These are phyloP conservation scores for Pyrocoelia pectoralis DNA, from an alignment of 2,888 invertebrate species.

Conservation along the genomic window DNA sequence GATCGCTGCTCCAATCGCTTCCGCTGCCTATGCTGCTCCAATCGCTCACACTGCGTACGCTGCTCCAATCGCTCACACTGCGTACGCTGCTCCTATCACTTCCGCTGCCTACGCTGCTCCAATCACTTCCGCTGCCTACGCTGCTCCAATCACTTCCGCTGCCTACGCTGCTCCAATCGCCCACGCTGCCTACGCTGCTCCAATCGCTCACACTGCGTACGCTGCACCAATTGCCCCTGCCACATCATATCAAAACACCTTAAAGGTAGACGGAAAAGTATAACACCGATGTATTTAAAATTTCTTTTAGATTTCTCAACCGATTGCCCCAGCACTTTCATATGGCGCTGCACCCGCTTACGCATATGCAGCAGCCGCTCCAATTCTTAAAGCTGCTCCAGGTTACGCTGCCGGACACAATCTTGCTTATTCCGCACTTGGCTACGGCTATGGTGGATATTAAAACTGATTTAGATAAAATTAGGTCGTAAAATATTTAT, in stretches of 20 bases:
- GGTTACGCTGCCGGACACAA: too few species aligned
- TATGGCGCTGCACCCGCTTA: slow-evolving; percentile 29
- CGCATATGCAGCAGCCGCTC: slow-evolving; percentile 24
- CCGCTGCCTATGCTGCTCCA: too few species aligned
- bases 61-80: slow-evolving; percentile 40
- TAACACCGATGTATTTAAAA: background rate
- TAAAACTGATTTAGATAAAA: too few species aligned
- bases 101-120: slow-evolving; percentile 52
- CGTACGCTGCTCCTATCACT: slow-evolving; percentile 59
- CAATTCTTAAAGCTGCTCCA: slow-evolving; percentile 19
- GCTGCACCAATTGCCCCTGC: slow-evolving; percentile 65
- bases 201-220: too few species aligned
- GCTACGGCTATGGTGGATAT: too few species aligned
- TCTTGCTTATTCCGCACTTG: too few species aligned
- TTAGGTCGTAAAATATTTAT: too few species aligned
- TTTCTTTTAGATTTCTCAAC: background rate
- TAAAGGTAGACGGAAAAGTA: slow-evolving; percentile 60
- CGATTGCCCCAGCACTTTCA: slow-evolving; percentile 30
- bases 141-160: slow-evolving; percentile 41
- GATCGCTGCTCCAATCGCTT: too few species aligned
- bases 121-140: slow-evolving; percentile 39
- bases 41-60: slow-evolving; percentile 50
- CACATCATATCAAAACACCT: slow-evolving; percentile 71
- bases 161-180: slow-evolving; percentile 50
- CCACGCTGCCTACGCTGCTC: slow-evolving; percentile 47